Conservation (phyloP, 2,797 vertebrate genomes). For the Parauchenoglanis punctatus region DNA sequence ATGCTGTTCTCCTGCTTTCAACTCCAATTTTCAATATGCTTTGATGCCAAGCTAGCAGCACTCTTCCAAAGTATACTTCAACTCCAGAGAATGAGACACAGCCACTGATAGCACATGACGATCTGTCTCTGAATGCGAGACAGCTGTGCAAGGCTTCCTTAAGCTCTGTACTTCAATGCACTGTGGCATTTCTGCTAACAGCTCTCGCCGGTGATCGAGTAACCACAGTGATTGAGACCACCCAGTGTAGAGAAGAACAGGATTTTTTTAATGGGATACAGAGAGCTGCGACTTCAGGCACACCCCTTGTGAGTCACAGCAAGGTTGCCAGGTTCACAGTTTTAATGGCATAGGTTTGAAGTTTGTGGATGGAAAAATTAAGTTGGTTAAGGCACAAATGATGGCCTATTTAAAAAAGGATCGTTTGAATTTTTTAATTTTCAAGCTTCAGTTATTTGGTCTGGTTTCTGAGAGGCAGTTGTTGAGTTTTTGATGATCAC, state of each 20-base stretch:
- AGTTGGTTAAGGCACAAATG: not conserved
- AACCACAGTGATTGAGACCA: not conserved
- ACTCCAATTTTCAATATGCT: not conserved
- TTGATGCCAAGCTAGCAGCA: not conserved
- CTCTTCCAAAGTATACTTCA: not conserved
- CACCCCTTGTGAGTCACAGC: not conserved
- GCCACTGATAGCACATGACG: not conserved
- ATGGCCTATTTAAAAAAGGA: no score
- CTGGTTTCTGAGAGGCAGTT: not conserved
- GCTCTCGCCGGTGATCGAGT: not conserved
- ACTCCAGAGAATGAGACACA: not conserved
- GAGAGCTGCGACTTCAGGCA: not conserved
- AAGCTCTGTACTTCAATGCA: not conserved
- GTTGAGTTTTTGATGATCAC: not conserved
- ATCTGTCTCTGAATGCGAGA: not conserved
- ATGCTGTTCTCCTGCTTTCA: not conserved
- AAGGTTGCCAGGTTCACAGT: conserved; percentile 9
- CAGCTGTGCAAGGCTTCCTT: not conserved
- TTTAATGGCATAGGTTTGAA: not conserved
- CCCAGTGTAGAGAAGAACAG: not conserved
- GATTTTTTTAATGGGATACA: not conserved
- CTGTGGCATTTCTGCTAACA: not conserved
- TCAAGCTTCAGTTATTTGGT: not conserved
- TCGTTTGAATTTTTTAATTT: not conserved
- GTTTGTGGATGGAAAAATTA: not conserved